Evolutionary conservation across 2,888 invertebrate genomes (phyloP).

Genomic region (Lymantria monacha): DNA sequence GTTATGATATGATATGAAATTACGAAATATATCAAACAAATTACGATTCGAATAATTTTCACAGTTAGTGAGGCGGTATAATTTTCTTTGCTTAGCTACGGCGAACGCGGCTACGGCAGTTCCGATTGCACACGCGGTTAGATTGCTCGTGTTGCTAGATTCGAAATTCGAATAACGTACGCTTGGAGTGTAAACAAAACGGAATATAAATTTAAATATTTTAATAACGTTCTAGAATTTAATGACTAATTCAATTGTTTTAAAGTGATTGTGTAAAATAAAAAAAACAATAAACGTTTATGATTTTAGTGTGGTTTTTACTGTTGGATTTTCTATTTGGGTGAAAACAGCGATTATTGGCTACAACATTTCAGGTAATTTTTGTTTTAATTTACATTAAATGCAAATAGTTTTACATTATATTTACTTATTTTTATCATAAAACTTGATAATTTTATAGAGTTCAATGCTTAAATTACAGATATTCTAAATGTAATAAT

Average conservation of each 20-base stretch:
- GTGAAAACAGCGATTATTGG: constrained; percentile 34
- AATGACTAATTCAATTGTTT: constrained; percentile 6
- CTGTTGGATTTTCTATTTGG: constrained; percentile 34
- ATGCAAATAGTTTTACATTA: no score
- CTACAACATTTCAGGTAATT: constrained; percentile 49
- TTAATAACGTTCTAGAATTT: constrained; percentile 3
- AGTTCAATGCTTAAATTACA: no score
- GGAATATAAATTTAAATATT: constrained; percentile 13
- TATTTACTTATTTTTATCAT: no score
- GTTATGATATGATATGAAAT: no score
- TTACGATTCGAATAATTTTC: not conserved
- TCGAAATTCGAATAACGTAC: constrained; percentile 37
- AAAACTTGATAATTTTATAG: no score
- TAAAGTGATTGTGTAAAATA: constrained; percentile 26
- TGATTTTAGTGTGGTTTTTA: constrained; percentile 19
- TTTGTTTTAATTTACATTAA: not conserved
- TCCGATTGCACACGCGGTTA: constrained; percentile 27
- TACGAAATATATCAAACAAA: no score
- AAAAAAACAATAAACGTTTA: constrained; percentile 6
- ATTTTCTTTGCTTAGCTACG: constrained; percentile 49
- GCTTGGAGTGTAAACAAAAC: constrained; percentile 56
- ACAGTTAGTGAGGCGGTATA: constrained; percentile 15
- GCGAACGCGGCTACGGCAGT: constrained; percentile 39
- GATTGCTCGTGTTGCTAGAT: constrained; percentile 35
- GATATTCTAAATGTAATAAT: no score